Conservation (phyloP, 2,797 vertebrate genomes). For the Scolopax bukidnonensis region DNA sequence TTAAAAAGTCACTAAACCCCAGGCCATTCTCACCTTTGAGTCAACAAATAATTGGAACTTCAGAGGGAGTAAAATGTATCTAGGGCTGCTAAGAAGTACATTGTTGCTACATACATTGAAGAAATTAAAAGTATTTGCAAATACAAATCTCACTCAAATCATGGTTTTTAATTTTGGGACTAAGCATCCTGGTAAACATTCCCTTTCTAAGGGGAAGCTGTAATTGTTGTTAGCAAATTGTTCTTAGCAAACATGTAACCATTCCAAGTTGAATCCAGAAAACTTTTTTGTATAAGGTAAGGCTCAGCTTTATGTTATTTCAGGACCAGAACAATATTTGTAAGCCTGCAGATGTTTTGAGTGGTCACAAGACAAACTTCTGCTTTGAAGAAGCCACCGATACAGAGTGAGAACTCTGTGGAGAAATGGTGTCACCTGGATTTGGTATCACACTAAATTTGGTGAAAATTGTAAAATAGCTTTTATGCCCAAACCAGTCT, state of each 20-base stretch:
- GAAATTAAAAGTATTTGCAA: neutral
- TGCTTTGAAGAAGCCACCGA: neutral
- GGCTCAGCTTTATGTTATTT: neutral
- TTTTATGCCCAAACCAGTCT: neutral
- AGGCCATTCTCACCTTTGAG: neutral
- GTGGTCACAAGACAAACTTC: neutral
- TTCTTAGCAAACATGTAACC: neutral
- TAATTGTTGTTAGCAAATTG: neutral
- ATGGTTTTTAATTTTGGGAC: neutral
- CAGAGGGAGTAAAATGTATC: neutral
- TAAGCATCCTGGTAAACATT: neutral
- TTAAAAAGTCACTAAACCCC: neutral
- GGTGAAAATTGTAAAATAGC: fast-evolving
- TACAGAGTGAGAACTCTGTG: neutral
- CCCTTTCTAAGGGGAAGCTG: neutral
- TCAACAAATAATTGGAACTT: neutral
- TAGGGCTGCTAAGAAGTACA: neutral
- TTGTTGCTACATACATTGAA: neutral
- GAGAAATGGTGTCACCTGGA: fast-evolving
- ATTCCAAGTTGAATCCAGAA: neutral
- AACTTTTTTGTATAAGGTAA: neutral
- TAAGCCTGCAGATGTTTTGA: neutral
- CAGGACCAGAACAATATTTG: neutral
- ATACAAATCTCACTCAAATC: neutral
- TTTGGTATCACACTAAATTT: neutral